These are phyloP conservation scores for Spialia ferax DNA, from an alignment of 2,888 invertebrate species.

Conservation along the genomic window DNA sequence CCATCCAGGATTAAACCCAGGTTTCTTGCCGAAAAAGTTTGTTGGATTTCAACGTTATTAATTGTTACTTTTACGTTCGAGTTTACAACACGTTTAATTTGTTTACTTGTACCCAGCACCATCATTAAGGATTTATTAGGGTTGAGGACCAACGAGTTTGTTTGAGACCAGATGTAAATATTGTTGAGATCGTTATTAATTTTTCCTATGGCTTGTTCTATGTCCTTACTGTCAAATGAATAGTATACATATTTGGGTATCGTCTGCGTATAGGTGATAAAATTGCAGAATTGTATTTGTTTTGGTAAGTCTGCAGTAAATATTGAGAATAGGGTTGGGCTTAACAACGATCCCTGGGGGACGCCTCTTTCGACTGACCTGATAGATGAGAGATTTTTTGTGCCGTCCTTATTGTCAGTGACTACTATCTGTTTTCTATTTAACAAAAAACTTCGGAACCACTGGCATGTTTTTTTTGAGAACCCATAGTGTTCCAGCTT, in stretches of 20 bases:
- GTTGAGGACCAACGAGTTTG: constrained; percentile 5
- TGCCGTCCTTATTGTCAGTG: neutral
- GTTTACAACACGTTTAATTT: constrained; percentile 3
- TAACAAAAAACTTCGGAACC: neutral
- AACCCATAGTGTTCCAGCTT: neutral
- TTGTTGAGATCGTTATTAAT: constrained; percentile 1
- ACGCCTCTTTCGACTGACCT: too few species aligned
- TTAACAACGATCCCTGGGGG: too few species aligned
- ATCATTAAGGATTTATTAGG: constrained; percentile 5
- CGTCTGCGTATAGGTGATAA: too few species aligned
- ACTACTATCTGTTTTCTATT: neutral
- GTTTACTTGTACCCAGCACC: constrained; percentile 3
- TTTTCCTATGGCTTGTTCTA: neutral
- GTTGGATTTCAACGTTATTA: constrained; percentile 2
- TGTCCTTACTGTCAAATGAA: constrained; percentile 3
- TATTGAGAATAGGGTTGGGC: too few species aligned
- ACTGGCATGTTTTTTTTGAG: neutral
- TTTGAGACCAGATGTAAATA: constrained; percentile 16
- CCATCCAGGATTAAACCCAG: constrained; percentile 23
- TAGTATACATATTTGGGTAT: too few species aligned
- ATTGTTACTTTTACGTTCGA: constrained; percentile 6
- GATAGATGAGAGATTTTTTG: neutral
- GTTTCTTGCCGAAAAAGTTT: constrained; percentile 4
- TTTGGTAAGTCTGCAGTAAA: too few species aligned
- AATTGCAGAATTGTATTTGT: too few species aligned